Percentiles rank a stretch among this genome's conserved stretches.
phyloP scores from a whole-genome alignment of 2,888 invertebrate species.

The Tromatobia lineatoria region DNA sequence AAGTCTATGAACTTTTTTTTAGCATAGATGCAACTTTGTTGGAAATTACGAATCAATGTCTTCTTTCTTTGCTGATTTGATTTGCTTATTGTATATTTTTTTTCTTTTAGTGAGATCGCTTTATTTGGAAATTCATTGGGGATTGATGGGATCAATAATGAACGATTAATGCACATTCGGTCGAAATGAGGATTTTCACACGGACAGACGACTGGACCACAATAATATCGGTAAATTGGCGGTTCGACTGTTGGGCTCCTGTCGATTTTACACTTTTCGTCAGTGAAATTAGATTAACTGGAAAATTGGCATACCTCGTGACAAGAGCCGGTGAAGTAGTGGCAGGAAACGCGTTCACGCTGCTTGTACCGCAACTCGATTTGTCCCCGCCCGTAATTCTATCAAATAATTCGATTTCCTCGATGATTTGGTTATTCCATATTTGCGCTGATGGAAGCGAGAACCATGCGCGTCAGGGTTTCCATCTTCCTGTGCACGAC shows the following conservation, averaged over 20 bases:
- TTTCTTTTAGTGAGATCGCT: background rate
- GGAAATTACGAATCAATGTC: no score
- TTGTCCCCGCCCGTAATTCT: conserved; percentile 50
- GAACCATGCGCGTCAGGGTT: background rate
- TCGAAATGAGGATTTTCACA: background rate
- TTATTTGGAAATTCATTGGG: background rate
- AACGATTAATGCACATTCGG: background rate
- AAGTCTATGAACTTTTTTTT: no score
- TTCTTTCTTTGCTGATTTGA: no score
- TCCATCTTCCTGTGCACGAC: conserved; percentile 11
- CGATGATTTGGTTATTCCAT: conserved; percentile 58
- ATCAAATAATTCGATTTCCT: conserved; percentile 60
- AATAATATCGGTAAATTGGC: conserved; percentile 28
- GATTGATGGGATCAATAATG: background rate
- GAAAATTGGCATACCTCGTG: conserved; percentile 49
- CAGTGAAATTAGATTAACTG: conserved; percentile 29
- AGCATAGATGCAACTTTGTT: no score
- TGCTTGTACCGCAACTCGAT: conserved; percentile 55
- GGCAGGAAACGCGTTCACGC: conserved; percentile 1
- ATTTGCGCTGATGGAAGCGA: conserved; percentile 42
- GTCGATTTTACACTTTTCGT: conserved; percentile 46
- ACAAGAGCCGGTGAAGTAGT: conserved; percentile 26
- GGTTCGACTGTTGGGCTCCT: background rate
- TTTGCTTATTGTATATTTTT: no score
- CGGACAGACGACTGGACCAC: background rate